Conservation (phyloP, 2,113 vertebrate genomes). For the Rhynchopsitta pachyrhyncha region DNA sequence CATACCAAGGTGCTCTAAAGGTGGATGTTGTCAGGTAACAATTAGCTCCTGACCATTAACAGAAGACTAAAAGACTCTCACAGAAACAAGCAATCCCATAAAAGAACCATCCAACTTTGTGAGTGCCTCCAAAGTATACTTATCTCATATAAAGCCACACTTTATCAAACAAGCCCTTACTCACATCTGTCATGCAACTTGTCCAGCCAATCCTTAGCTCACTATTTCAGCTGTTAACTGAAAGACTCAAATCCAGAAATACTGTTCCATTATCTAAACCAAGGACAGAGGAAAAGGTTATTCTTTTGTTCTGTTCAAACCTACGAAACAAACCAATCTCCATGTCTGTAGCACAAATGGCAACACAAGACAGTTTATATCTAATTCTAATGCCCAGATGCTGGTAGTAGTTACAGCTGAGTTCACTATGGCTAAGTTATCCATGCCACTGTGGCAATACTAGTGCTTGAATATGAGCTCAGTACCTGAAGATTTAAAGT, state of each 20-base stretch:
- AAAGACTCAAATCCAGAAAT: background rate
- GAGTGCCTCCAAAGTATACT: background rate
- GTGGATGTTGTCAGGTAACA: background rate
- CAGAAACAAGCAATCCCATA: background rate
- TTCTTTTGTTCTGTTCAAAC: background rate
- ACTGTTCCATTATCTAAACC: background rate
- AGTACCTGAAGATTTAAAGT: background rate
- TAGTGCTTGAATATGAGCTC: background rate
- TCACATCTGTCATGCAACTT: background rate
- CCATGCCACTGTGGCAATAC: background rate
- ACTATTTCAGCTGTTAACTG: background rate
- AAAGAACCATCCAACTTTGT: background rate
- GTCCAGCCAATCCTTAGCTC: background rate
- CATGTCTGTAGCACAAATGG: background rate
- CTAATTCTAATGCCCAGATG: fast-evolving
- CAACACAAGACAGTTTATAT: background rate
- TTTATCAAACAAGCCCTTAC: background rate
- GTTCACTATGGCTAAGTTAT: background rate
- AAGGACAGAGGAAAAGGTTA: background rate
- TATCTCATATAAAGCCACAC: background rate
- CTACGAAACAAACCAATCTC: background rate
- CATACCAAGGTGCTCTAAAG: background rate
- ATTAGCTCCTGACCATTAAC: background rate
- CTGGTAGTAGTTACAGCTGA: background rate
- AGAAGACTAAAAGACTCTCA: background rate